Conservation (phyloP, 2,888 invertebrate genomes). For the Heliothis peltigera region DNA sequence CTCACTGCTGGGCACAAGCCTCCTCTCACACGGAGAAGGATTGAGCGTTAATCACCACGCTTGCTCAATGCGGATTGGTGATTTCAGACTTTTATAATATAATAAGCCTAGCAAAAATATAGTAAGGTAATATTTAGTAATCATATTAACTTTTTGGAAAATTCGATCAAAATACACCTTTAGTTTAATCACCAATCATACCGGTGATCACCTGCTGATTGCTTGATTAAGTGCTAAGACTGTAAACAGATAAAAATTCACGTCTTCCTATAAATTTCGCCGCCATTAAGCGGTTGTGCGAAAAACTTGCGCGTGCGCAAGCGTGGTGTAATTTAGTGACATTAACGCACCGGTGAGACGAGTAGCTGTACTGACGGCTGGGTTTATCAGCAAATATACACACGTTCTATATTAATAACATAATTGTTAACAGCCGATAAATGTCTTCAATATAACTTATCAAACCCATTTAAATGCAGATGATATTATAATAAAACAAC, state of each 20-base stretch:
- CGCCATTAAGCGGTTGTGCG: constrained; percentile 37
- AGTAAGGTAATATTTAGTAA: too few species aligned
- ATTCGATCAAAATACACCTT: constrained; percentile 38
- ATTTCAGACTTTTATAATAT: too few species aligned
- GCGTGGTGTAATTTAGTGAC: constrained; percentile 64
- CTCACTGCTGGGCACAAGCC: too few species aligned
- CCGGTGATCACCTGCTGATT: constrained; percentile 38
- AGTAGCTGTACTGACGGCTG: constrained; percentile 41
- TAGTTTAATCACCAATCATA: constrained; percentile 33
- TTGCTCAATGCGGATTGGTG: too few species aligned
- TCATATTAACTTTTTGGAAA: constrained; percentile 5
- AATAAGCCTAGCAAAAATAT: constrained; percentile 12
- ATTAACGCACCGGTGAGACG: constrained; percentile 59
- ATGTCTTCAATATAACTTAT: constrained; percentile 6
- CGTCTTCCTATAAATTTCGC: constrained; percentile 44
- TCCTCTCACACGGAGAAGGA: too few species aligned
- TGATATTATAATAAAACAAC: neutral
- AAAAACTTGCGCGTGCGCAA: constrained; percentile 46
- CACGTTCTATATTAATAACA: neutral
- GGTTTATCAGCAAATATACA: constrained; percentile 24
- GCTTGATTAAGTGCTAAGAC: constrained; percentile 51
- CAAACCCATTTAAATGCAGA: neutral
- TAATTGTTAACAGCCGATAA: neutral
- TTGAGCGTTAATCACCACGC: too few species aligned
- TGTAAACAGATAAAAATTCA: constrained; percentile 32